phyloP scores from a whole-genome alignment of 2,888 invertebrate species.

The Caenorhabditis sp. region DNA sequence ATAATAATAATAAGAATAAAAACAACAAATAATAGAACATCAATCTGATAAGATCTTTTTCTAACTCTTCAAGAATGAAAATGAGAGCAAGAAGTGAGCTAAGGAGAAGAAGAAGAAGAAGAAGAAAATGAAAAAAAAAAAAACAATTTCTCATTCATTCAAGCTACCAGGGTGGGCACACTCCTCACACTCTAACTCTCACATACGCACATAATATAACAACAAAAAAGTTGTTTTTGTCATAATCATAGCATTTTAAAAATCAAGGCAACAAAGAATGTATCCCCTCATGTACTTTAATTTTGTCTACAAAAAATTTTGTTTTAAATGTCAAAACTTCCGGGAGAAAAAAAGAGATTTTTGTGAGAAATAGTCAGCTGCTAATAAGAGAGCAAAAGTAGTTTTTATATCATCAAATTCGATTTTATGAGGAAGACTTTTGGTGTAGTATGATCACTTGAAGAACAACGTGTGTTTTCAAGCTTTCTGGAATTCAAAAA shows the following conservation, averaged over 20 bases:
- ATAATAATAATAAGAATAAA: background rate
- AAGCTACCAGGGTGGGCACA: constrained; percentile 2
- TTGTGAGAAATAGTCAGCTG: too few relatives aligned
- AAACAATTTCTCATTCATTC: constrained; percentile 2
- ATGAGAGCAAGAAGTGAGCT: constrained; percentile 1
- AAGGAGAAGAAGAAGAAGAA: constrained; percentile 11
- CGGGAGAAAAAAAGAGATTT: too few relatives aligned
- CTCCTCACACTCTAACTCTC: constrained; percentile 10
- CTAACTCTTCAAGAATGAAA: background rate
- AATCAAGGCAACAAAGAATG: background rate
- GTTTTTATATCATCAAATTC: too few relatives aligned
- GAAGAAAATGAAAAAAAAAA: constrained; percentile 12
- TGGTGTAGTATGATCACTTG: too few relatives aligned
- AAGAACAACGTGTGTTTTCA: too few relatives aligned
- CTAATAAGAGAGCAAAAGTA: too few relatives aligned
- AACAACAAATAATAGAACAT: background rate
- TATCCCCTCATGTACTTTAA: too few relatives aligned
- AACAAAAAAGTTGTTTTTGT: constrained; percentile 1
- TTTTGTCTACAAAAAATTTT: too few relatives aligned
- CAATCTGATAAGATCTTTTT: background rate
- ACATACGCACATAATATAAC: constrained; percentile 2
- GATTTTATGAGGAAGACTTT: too few relatives aligned
- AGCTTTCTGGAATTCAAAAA: too few relatives aligned
- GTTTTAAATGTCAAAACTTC: too few relatives aligned
- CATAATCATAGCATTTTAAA: background rate